Conservation (phyloP, 2,797 vertebrate species). For the Lates japonicus region DNA sequence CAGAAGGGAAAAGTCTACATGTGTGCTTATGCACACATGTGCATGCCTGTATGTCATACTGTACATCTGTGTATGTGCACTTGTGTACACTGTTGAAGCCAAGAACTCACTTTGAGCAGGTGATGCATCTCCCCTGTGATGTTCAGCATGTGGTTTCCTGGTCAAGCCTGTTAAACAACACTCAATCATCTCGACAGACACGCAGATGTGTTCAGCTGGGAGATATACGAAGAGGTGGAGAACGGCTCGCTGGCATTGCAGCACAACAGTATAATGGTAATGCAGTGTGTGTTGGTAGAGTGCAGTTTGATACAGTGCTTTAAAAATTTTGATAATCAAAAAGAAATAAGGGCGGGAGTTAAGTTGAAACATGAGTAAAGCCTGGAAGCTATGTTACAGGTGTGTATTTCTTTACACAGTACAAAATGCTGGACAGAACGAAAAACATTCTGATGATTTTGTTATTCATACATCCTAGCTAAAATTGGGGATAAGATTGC, state of each 20-base stretch:
- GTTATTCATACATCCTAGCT: not conserved
- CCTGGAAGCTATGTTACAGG: not conserved
- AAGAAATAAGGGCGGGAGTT: conserved; percentile 13
- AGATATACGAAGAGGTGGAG: conserved; percentile 49
- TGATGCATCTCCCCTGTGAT: conserved; percentile 79
- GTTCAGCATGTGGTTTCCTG: conserved; percentile 82
- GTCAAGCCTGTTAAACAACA: conserved; percentile 77
- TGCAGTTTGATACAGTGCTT: not conserved
- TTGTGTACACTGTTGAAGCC: conserved; percentile 55
- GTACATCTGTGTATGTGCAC: conserved; percentile 62
- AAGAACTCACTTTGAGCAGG: conserved; percentile 74
- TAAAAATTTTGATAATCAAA: conserved; percentile 18
- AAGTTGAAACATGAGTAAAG: conserved; percentile 9
- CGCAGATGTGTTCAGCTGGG: conserved; percentile 78
- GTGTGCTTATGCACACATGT: conserved; percentile 23
- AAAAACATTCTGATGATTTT: conserved; percentile 8
- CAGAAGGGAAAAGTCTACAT: conserved; percentile 8
- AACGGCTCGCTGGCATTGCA: conserved; percentile 22
- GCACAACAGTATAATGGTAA: not conserved
- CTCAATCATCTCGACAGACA: conserved; percentile 75
- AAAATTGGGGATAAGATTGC: not conserved
- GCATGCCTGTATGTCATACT: conserved; percentile 30
- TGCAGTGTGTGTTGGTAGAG: conserved; percentile 13
- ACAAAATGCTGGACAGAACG: not conserved
- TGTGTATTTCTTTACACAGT: not conserved